Evolutionary conservation across 2,113 vertebrate species (phyloP), one percentile per base, ranked within the genome.

Genomic region (Oncorhynchus keta): DNA sequence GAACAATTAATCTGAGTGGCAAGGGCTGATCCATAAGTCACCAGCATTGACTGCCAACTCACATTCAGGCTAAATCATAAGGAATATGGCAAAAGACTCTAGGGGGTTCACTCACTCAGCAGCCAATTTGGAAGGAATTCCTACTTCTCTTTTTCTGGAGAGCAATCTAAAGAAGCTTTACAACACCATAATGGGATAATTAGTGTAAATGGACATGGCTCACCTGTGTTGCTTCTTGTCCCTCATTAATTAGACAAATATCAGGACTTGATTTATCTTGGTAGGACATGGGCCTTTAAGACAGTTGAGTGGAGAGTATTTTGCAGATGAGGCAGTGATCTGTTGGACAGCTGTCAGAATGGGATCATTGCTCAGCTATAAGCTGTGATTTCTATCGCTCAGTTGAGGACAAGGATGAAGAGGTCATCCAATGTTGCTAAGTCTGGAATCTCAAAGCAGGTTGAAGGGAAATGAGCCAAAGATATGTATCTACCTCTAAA

Each of bases 321-420:
- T 18, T 6, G 32, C 26, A 70, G 66, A 20, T 59, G 62, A 9
- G 9, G 13, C 12, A 14, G 13, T 67, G 49, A 72, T 72, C 59
- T 32, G 7, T 66, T 75, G 16, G 61, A 75, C 66, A 67, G 49
- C 49, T 64, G 73, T 79, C 74, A 77, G 28, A 75, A 26, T 59
- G 22, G 3, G 30, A 9, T 51, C 49, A 51, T 16, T 51, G 13
- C 74, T 69, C 13, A 57, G 28, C 26, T 69, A 69, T n/a, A 45
- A 26, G 8, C 16, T 32, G 5, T 35, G 7, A 5, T 57, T 48
- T 64, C 22, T 26, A 16, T 35, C 24, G 28, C 32, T 26, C 39
- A 65, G 28, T 26, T 14, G 6, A 72, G 73, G 51, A 70, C 7
- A 65, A 49, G 18, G 28, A 30, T 4, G 51, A 7, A 14, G 16